Evolutionary conservation across 2,888 invertebrate genomes (phyloP).

Genomic region (Lutraria lutraria): DNA sequence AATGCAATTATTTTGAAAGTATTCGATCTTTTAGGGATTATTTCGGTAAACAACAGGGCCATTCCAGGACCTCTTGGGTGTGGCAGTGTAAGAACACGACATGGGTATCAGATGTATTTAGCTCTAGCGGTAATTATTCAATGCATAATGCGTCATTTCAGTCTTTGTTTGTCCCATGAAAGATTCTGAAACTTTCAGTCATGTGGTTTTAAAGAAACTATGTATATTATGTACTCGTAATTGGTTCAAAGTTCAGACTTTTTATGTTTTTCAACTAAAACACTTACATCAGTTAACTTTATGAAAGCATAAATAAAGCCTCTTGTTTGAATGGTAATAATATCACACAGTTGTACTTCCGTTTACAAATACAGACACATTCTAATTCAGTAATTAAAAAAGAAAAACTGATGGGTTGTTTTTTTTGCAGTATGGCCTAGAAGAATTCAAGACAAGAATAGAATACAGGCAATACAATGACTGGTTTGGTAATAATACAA

Average conservation of each 20-base stretch:
- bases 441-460: conserved; percentile 28
- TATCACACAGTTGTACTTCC: background rate
- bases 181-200: too few species aligned
- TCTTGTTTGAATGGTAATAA: too few species aligned
- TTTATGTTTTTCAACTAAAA: too few species aligned
- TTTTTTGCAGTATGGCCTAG: conserved; percentile 12
- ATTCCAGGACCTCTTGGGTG: conserved; percentile 43
- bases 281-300: too few species aligned
- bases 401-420: background rate
- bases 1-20: too few species aligned
- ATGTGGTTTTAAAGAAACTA: too few species aligned
- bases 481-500: conserved; percentile 33
- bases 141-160: background rate
- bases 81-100: conserved; percentile 20
- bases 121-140: conserved; percentile 31
- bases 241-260: too few species aligned
- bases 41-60: conserved; percentile 43
- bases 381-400: background rate
- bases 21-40: conserved; percentile 25
- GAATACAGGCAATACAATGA: background rate
- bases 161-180: too few species aligned
- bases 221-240: too few species aligned
- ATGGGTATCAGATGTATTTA: conserved; percentile 44
- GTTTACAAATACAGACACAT: background rate
- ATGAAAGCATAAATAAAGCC: too few species aligned